Conservation (phyloP, 2,888 invertebrate genomes). For the Diogma glabrata region DNA sequence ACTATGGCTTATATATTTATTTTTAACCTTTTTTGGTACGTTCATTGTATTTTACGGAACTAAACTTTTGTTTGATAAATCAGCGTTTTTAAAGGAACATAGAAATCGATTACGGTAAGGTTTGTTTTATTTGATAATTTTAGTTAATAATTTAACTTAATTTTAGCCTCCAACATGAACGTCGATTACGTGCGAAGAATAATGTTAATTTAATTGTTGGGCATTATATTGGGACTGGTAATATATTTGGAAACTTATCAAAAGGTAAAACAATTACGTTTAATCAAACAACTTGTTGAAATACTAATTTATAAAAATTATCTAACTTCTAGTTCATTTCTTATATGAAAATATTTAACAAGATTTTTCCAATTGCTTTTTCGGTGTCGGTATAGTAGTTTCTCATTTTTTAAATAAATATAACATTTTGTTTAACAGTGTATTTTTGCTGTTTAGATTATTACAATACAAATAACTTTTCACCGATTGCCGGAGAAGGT, state of each 20-base stretch:
- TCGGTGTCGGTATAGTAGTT: too few species aligned
- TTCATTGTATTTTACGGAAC: constrained; percentile 26
- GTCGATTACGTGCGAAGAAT: not conserved
- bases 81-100: not conserved
- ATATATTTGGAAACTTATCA: constrained; percentile 67
- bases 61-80: not conserved
- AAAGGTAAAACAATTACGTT: constrained; percentile 55
- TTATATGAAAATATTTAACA: too few species aligned
- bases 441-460: constrained; percentile 29
- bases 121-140: not conserved
- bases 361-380: too few species aligned
- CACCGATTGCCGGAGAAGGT: constrained; percentile 62
- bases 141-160: not conserved
- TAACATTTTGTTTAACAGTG: too few species aligned
- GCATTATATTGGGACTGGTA: constrained; percentile 74
- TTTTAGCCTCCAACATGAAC: not conserved
- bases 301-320: too few species aligned
- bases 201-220: constrained; percentile 58
- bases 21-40: constrained; percentile 35
- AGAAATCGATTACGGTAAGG: not conserved
- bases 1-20: constrained; percentile 34
- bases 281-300: too few species aligned
- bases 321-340: too few species aligned
- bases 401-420: too few species aligned
- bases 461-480: constrained; percentile 61